Base-by-base conservation (phyloP, 2,113 vertebrate species). In the Arenaria interpres region DNA sequence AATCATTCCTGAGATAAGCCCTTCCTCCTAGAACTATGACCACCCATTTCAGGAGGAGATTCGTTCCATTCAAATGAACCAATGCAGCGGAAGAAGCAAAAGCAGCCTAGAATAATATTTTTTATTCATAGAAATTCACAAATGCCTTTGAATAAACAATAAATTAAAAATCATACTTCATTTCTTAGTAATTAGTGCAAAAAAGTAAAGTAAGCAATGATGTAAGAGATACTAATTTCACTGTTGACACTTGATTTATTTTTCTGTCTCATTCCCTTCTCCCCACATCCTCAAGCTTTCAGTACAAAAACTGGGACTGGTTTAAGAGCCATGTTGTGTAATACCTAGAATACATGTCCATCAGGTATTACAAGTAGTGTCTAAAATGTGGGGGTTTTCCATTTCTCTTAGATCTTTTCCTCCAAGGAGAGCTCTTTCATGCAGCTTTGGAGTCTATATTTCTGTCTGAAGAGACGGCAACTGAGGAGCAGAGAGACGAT, bases 341-440 rank as follows among this genome's bases (percentile, higher is more conserved):
- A 45, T 46, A 39, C 12, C 12, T 53, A 32, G 25, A 66, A 45
- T 21, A 41, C 24, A 67, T 63, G 46, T 59, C 25, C 13, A 6
- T 60, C 2, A 0, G 20, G 8, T 92, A 6, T 86, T 66, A 41
- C 2, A 9, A 80, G 23, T 16, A 67, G 20, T 18, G 2, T 54
- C 66, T 85, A 57, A 86, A 94, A 64, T 57, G 30, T 25, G 20
- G n/a, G 16, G 0, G 0, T 4, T 20, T 76, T 79, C 37, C n/a
- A 8, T 84, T 60, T 95, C 89, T 95, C 46, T 86, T 95, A 99
- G 99, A 98, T 91, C 69, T 99, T 54, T 99, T 99, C 81, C 98
- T 97, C 73, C 99, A 99, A 93, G 99, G 99, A 32, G 98, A 98
- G 68, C 97, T 87, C 33, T 99, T 99, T 95, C 99, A 99, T 94